Percentiles rank a stretch among this genome's conserved stretches.
Evolutionary conservation across 2,797 vertebrate species (phyloP).

Genomic region (Protosalanx chinensis): DNA sequence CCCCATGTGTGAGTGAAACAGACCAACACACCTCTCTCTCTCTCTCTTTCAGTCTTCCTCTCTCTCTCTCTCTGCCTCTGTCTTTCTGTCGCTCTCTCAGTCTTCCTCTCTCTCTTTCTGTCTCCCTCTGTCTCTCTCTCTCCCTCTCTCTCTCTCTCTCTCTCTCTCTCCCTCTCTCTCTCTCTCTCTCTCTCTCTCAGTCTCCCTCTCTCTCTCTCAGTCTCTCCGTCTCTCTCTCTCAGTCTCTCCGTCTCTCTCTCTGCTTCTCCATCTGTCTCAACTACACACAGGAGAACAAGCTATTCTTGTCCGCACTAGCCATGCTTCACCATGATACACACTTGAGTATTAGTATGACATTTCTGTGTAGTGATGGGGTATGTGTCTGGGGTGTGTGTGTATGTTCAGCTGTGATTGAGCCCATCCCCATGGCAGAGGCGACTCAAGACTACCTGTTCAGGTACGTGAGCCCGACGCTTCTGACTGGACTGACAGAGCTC

Average conservation of each 20-base stretch:
- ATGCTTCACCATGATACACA: not conserved
- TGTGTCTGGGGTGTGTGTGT: constrained; percentile 18
- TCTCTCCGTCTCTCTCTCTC: not conserved
- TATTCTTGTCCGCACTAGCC: not conserved
- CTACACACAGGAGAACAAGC: not conserved
- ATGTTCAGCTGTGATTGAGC: constrained; percentile 79
- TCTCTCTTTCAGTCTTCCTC: not conserved
- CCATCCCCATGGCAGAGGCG: constrained; percentile 73
- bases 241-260: not conserved
- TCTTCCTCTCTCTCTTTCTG: not conserved
- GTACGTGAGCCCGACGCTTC: constrained; percentile 81
- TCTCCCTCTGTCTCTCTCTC: not conserved
- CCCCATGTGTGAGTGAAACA: constrained; percentile 78
- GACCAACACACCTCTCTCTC: not conserved
- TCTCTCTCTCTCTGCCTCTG: not conserved
- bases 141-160: not conserved
- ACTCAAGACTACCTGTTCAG: constrained; percentile 83
- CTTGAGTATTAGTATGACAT: not conserved
- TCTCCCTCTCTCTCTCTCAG: not conserved
- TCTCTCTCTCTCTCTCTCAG: not conserved
- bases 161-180: not conserved
- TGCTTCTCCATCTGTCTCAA: not conserved
- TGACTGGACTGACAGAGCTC: constrained; percentile 85
- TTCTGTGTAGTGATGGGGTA: not conserved
- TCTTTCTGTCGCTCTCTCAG: not conserved